A percentile compares a stretch with the other conserved stretches of the same genome.
Evolutionary conservation across 1,140 invertebrate genomes (phyloP).

Genomic region (Neodiprion lecontei): DNA sequence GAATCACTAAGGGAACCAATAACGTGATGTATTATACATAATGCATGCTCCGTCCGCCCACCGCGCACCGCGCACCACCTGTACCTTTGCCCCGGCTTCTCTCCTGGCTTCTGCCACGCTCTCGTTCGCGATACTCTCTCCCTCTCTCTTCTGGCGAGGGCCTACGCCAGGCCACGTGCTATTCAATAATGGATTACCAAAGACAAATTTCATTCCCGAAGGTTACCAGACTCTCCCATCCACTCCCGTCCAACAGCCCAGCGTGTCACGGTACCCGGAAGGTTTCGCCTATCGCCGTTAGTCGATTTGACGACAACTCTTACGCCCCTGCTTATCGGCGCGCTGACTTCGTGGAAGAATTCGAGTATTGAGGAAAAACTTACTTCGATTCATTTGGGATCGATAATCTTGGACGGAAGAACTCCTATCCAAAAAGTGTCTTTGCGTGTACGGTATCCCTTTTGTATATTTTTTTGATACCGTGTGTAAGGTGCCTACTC

Average conservation of each 20-base stretch:
- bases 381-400: too few species aligned
- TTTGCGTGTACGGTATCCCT: too few species aligned
- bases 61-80: slow-evolving; percentile 26
- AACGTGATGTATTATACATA: slow-evolving; percentile 65
- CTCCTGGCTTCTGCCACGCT: slow-evolving; percentile 20
- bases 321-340: too few species aligned
- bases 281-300: too few species aligned
- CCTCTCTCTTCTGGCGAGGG: slow-evolving; percentile 20
- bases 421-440: too few species aligned
- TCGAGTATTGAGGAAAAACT: too few species aligned
- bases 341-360: too few species aligned
- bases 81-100: slow-evolving; percentile 6
- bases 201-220: not conserved
- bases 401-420: too few species aligned
- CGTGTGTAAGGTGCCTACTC: too few species aligned
- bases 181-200: slow-evolving; percentile 5
- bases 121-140: slow-evolving; percentile 20
- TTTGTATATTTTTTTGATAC: too few species aligned
- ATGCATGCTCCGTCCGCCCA: slow-evolving; percentile 49
- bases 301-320: too few species aligned
- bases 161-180: slow-evolving; percentile 15
- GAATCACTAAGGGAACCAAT: slow-evolving; percentile 63
- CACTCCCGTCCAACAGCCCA: too few species aligned
- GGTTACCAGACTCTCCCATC: not conserved
- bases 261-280: not conserved